Conservation (phyloP, 2,888 invertebrate genomes). For the Drosophila prolongata region DNA sequence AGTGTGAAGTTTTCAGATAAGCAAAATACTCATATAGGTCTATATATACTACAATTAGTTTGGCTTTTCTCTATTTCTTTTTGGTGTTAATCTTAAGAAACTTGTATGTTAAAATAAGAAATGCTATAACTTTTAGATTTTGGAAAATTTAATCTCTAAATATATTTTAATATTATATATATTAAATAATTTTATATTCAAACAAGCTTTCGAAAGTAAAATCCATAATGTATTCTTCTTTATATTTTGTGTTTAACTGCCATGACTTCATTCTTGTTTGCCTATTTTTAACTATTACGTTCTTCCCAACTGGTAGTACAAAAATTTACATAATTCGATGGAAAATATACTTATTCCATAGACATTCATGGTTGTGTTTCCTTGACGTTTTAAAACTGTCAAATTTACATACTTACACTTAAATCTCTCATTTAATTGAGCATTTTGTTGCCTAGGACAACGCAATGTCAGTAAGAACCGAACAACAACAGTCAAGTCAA, state of each 20-base stretch:
- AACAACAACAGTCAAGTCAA: neutral
- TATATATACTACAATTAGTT: neutral
- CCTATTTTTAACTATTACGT: conserved; percentile 17
- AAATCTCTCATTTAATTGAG: conserved; percentile 52
- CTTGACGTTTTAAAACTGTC: conserved; percentile 18
- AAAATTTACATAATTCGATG: conserved; percentile 19
- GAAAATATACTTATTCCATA: neutral
- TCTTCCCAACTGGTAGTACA: neutral
- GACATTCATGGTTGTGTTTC: conserved; percentile 1
- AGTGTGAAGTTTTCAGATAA: neutral
- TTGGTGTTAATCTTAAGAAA: no score
- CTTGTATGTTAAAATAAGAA: no score
- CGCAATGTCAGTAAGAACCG: conserved; percentile 8
- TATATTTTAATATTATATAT: no score
- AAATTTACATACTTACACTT: conserved; percentile 13
- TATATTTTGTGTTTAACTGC: neutral
- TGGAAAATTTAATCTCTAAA: no score
- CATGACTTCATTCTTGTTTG: neutral
- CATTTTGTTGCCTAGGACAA: conserved; percentile 59
- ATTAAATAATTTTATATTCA: neutral
- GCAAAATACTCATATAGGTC: neutral
- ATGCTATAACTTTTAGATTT: no score
- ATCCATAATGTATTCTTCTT: neutral
- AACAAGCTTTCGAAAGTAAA: neutral
- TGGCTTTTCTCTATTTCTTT: neutral